Base-by-base conservation (phyloP, 1,140 invertebrate species). In the Papilio polytes region DNA sequence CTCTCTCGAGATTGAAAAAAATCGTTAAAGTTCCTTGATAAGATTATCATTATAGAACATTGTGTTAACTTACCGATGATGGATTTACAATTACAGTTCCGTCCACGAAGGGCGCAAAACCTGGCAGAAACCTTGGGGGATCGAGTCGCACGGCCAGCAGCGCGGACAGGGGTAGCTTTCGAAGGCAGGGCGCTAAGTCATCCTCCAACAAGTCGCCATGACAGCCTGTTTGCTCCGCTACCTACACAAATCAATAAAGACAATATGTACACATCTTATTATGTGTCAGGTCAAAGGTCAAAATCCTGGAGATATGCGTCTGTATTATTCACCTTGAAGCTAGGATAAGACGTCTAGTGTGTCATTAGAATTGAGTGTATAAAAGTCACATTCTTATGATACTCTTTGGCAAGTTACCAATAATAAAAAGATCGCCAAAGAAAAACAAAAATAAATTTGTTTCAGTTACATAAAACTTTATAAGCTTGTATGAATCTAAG, bases 51-150 rank as follows among this genome's bases (percentile, higher is more conserved):
- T n/a, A 59, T 15, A 79, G 22, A 48, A 51, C 73, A n/a, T 44
- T 44, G n/a, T 74, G 18, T 44, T 66, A 48, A 80, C 92, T 90
- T 85, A 95, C 94, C 73, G 91, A 90, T 74, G 95, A 96, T 81
- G 95, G 96, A 88, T 96, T 96, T 76, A 96, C 92, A 82, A 98
- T 96, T 81, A 98, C 97, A 36, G 97, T 97, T 20, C 98, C 98
- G 94, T 98, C 98, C 81, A 98, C 96, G 88, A 98, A 98, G 4
- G 98, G 98, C 18, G 98, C 98, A 88, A 98, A 98, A 15, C 98
- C 98, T 20, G 97, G 97, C 20, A 98, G 96, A 91, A 98, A 98
- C 84, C 96, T 94, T 1, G 98, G 98, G 51, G 97, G 96, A 84
- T 98, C 96, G 26, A 98, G 95, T 82, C 96, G 95, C 8, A 98